Base-by-base conservation (phyloP, 2,113 vertebrate genomes). In the Ahaetulla prasina region DNA sequence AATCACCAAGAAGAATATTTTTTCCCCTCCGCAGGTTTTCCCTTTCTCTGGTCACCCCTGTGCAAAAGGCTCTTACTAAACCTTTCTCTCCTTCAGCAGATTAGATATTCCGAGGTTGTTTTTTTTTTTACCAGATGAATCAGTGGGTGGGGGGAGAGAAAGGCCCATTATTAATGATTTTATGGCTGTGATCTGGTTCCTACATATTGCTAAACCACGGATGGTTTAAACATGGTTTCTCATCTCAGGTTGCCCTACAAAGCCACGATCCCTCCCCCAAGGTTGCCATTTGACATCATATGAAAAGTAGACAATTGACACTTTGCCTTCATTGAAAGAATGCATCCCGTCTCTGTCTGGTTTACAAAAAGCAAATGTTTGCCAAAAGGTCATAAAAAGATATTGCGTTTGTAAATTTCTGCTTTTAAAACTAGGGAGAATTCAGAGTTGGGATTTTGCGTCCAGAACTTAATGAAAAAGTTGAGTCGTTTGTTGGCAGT, bases 91-190 rank as follows among this genome's bases (percentile, higher is more conserved):
- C n/a, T 80, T 80, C n/a, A 80, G 35, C 6, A 80, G 16, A 39
- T 74, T 20, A 80, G 68, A 35, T 39, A 18, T 80, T 80, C 35
- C 30, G n/a, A 30, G 57, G 20, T 22, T 8, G 0, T 55, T 7
- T 0, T 54, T 57, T 25, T 57, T 25, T 57, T 57, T 30, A 39
- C 5, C 68, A 80, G 35, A 39, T 80, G 16, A 80, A 39, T 9
- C 16, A 35, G n/a, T 2, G 18, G 4, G 16, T 18, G n/a, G 1
- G 8, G 4, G 7, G 63, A 2, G 2, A 1, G 1, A 18, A 35
- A 39, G 68, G 68, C 68, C 68, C 68, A 39, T 80, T 80, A 39
- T 35, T 20, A 80, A 39, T 80, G 16, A 8, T 39, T 80, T 80
- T 80, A 20, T 18, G 16, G 35, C 2, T 0, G 35, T 22, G 68